Conservation (phyloP, 2,113 vertebrate species). For the Phaetusa simplex region DNA sequence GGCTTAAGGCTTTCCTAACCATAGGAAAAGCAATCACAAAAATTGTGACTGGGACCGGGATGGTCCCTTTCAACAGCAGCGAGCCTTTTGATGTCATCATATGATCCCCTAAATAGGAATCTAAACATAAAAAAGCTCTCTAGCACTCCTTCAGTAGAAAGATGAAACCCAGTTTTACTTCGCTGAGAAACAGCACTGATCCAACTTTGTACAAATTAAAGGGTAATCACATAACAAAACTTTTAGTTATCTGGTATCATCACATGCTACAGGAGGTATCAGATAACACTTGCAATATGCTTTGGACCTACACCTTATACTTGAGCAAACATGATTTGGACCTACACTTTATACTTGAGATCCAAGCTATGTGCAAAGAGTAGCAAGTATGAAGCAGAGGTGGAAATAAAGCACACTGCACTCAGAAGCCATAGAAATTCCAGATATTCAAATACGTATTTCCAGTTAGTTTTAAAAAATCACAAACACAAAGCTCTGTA, state of each 20-base stretch:
- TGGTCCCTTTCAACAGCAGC: not conserved
- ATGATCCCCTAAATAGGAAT: not conserved
- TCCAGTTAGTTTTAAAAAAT: not conserved
- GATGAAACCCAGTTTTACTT: not conserved
- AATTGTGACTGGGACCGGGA: not conserved
- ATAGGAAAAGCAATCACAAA: too few relatives aligned
- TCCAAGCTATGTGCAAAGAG: not conserved
- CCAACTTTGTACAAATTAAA: not conserved
- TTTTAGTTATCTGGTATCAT: not conserved
- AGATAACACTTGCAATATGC: not conserved
- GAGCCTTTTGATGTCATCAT: not conserved
- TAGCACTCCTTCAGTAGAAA: not conserved
- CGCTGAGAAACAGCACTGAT: not conserved
- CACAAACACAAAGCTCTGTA: not conserved
- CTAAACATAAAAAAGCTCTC: not conserved
- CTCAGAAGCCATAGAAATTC: not conserved
- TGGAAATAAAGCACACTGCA: not conserved
- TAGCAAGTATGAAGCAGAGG: not conserved
- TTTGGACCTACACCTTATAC: not conserved
- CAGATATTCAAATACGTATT: not conserved
- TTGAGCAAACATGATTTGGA: not conserved
- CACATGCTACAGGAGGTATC: not conserved
- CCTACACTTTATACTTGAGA: too few relatives aligned
- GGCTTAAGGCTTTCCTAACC: too few relatives aligned
- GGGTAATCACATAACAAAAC: not conserved